These are phyloP conservation scores for Drosophila hamatofila DNA, from an alignment of 2,888 invertebrate genomes.

Conservation along the genomic window DNA sequence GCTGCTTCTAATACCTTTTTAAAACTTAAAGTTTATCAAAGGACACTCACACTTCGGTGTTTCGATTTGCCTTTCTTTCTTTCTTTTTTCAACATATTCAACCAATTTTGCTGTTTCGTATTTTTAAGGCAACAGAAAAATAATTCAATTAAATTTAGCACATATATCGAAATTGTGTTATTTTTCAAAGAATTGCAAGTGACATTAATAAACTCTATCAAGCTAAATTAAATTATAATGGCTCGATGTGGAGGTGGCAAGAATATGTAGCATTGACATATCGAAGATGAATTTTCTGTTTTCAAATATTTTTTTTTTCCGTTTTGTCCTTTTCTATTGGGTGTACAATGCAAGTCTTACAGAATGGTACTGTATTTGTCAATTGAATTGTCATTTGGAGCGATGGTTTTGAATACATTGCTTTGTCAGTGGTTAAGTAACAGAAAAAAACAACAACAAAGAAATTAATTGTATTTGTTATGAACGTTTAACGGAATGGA, in stretches of 20 bases:
- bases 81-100: not conserved
- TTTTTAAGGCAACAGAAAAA: not conserved
- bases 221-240: constrained; percentile 1
- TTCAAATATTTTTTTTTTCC: not conserved
- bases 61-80: no score
- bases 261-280: not conserved
- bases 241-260: not conserved
- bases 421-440: constrained; percentile 23
- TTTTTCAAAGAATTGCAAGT: constrained; percentile 1
- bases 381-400: constrained; percentile 17
- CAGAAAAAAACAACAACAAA: constrained; percentile 12
- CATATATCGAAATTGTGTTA: not conserved
- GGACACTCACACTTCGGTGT: not conserved
- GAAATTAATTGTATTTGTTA: constrained; percentile 38
- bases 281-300: constrained; percentile 5
- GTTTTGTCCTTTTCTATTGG: not conserved
- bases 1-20: not conserved
- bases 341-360: not conserved
- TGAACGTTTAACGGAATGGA: constrained; percentile 27
- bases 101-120: not conserved
- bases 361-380: constrained; percentile 9
- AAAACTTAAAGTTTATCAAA: not conserved
- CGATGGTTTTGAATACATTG: constrained; percentile 2
- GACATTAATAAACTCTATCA: constrained; percentile 7
- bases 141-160: constrained; percentile 5